These are phyloP conservation scores for Lasioglossum figueresi DNA, from an alignment of 2,888 invertebrate genomes.

Conservation along the genomic window DNA sequence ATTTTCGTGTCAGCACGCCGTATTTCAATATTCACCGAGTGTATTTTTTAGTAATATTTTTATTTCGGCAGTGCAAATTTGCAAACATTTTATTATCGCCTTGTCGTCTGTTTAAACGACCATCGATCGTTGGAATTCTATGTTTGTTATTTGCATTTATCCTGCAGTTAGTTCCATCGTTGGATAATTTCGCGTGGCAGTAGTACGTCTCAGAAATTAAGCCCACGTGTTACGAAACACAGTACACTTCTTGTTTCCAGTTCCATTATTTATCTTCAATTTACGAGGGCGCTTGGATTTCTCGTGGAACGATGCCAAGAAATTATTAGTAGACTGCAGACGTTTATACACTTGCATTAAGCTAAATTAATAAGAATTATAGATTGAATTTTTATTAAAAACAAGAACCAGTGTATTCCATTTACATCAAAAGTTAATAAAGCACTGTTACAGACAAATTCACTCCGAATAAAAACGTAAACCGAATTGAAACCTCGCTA, in stretches of 20 bases:
- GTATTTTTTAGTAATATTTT: background rate
- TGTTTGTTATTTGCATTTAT: background rate
- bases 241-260: background rate
- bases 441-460: background rate
- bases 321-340: background rate
- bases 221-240: background rate
- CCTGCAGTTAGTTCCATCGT: background rate
- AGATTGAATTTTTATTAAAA: background rate
- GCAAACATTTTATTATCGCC: background rate
- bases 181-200: background rate
- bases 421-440: background rate
- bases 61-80: background rate
- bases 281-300: background rate
- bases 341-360: background rate
- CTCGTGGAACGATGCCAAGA: background rate
- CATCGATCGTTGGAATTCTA: background rate
- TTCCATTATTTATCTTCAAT: slow-evolving; percentile 1
- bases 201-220: background rate
- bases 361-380: background rate
- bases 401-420: background rate
- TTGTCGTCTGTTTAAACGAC: background rate
- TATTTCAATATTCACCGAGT: background rate
- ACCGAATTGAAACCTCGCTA: background rate
- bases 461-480: background rate
- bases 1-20: background rate